Evolutionary conservation across 37 sponge, comb jelly and placozoan genomes (phyloP).

Genomic region (Halichondria panicea): DNA sequence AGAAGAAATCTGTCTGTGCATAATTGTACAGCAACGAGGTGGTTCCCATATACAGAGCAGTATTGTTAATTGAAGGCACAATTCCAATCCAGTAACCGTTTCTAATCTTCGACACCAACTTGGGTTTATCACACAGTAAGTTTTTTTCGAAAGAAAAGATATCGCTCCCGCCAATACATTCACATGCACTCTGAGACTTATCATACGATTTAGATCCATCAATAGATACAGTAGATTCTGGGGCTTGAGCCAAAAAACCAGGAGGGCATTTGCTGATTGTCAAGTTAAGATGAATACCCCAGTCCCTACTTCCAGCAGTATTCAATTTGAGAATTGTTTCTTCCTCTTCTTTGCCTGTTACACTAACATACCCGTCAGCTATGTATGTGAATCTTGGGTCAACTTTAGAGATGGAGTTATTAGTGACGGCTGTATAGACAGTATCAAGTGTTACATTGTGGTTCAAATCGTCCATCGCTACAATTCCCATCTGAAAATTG

Average conservation of each 20-base stretch:
- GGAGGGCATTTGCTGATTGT: neutral
- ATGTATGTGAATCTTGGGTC: neutral
- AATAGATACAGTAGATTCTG: too few species aligned
- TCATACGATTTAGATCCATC: too few species aligned
- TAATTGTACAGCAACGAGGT: neutral
- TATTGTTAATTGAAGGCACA: too few species aligned
- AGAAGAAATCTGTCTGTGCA: neutral
- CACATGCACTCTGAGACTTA: too few species aligned
- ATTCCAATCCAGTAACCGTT: neutral
- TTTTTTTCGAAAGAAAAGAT: too few species aligned
- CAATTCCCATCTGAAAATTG: neutral
- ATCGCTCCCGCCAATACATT: too few species aligned
- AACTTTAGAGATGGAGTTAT: too few species aligned
- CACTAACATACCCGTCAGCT: neutral
- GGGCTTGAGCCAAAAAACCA: too few species aligned
- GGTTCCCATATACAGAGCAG: neutral
- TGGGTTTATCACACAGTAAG: too few species aligned
- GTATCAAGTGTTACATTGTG: conserved; percentile 5
- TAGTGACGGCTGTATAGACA: neutral
- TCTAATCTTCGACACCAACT: neutral
- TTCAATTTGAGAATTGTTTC: too few species aligned
- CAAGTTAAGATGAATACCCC: too few species aligned
- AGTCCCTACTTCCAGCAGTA: too few species aligned
- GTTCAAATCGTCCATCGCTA: neutral
- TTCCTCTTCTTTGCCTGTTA: neutral